Evolutionary conservation across 37 sponge, comb jelly and placozoan species (phyloP).

Genomic region (Halichondria panicea): DNA sequence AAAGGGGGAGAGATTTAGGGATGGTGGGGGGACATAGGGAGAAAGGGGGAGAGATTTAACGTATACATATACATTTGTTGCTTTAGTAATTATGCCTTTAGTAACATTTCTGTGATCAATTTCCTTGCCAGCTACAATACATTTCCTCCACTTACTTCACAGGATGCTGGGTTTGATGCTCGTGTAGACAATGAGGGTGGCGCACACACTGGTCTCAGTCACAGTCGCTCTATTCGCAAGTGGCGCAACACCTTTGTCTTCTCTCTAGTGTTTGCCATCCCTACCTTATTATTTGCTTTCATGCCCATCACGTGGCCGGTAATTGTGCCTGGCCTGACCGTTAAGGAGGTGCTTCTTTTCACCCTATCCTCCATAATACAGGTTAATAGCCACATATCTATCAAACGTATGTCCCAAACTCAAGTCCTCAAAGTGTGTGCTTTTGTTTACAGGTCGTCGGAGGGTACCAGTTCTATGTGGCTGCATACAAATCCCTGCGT

Average conservation of each 20-base stretch:
- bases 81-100: too few relatives aligned
- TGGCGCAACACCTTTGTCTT: constrained; percentile 88
- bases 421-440: too few relatives aligned
- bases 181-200: neutral
- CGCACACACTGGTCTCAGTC: neutral
- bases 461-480: constrained; percentile 90
- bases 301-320: constrained; percentile 32
- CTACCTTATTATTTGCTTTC: constrained; percentile 73
- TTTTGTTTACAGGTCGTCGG: constrained; percentile 84
- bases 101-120: too few relatives aligned
- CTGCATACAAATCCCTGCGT: constrained; percentile 82
- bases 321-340: constrained; percentile 69
- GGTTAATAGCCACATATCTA: too few relatives aligned
- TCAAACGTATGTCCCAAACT: too few relatives aligned
- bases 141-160: too few relatives aligned
- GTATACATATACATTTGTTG: too few relatives aligned
- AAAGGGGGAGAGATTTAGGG: too few relatives aligned
- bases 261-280: constrained; percentile 83
- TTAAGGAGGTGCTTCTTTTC: constrained; percentile 68
- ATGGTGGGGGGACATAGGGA: too few relatives aligned
- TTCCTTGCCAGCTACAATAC: too few relatives aligned
- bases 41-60: too few relatives aligned
- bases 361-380: constrained; percentile 73
- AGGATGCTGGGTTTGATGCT: constrained; percentile 61
- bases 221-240: constrained; percentile 30